A percentile compares a stretch with the other conserved stretches of the same genome.
phyloP scores from a whole-genome alignment of 2,888 invertebrate genomes.

The Camponotus fellah region DNA sequence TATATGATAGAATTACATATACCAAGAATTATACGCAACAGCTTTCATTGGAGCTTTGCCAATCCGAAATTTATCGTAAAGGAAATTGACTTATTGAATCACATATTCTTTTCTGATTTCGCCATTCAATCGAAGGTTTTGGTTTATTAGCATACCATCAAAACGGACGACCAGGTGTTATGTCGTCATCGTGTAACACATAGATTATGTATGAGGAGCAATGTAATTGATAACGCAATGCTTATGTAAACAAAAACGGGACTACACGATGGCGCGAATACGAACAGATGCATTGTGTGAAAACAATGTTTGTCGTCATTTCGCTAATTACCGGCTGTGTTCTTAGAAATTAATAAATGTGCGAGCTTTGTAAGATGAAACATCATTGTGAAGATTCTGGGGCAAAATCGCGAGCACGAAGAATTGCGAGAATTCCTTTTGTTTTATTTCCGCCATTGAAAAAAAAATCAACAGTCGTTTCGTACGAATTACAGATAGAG shows the following conservation, averaged over 20 bases:
- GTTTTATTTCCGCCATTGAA: not conserved
- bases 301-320: not conserved
- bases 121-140: constrained; percentile 39
- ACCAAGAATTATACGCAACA: not conserved
- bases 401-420: not conserved
- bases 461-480: not conserved
- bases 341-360: constrained; percentile 33
- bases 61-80: not conserved
- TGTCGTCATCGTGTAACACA: not conserved
- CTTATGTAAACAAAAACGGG: not conserved
- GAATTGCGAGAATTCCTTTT: not conserved
- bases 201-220: constrained; percentile 20
- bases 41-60: not conserved
- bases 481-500: not conserved
- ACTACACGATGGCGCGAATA: constrained; percentile 7
- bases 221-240: constrained; percentile 60
- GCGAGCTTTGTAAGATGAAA: constrained; percentile 41
- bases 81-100: constrained; percentile 12
- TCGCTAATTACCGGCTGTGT: constrained; percentile 53
- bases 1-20: not conserved
- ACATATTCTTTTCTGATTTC: constrained; percentile 33
- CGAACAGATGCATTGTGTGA: constrained; percentile 30
- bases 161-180: constrained; percentile 17
- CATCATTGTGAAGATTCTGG: not conserved
- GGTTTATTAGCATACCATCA: constrained; percentile 41